Conservation (phyloP, 2,888 invertebrate species). For the Argyresthia goedartella region DNA sequence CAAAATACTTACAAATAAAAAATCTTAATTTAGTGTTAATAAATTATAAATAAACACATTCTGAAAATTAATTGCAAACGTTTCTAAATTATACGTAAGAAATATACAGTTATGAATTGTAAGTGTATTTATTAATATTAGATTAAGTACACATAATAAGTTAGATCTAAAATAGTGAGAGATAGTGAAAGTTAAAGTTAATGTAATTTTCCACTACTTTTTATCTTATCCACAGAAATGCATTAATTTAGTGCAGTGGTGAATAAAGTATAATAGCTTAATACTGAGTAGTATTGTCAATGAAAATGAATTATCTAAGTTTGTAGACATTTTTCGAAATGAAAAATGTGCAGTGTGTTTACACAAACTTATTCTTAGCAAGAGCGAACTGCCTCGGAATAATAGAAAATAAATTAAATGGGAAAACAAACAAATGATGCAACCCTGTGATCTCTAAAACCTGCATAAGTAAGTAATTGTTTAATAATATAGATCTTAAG, state of each 20-base stretch:
- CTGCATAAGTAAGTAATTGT: neutral
- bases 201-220: conserved; percentile 48
- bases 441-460: conserved; percentile 57
- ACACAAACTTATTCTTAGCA: too few relatives aligned
- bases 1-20: too few relatives aligned
- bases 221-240: conserved; percentile 43
- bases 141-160: conserved; percentile 8
- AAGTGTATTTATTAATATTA: conserved; percentile 1
- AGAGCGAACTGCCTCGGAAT: too few relatives aligned
- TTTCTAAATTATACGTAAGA: too few relatives aligned
- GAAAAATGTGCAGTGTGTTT: neutral
- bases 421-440: conserved; percentile 16
- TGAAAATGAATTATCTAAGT: neutral
- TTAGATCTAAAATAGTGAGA: conserved; percentile 48
- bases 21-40: too few relatives aligned
- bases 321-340: neutral
- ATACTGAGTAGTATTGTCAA: neutral
- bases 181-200: conserved; percentile 37
- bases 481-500: conserved; percentile 42
- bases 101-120: too few relatives aligned
- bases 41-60: too few relatives aligned
- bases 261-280: neutral
- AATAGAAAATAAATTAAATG: conserved; percentile 11
- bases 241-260: conserved; percentile 13
- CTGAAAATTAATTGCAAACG: too few relatives aligned